Evolutionary conservation across 2,888 invertebrate genomes (phyloP).

Genomic region (Aspidapion aeneum): DNA sequence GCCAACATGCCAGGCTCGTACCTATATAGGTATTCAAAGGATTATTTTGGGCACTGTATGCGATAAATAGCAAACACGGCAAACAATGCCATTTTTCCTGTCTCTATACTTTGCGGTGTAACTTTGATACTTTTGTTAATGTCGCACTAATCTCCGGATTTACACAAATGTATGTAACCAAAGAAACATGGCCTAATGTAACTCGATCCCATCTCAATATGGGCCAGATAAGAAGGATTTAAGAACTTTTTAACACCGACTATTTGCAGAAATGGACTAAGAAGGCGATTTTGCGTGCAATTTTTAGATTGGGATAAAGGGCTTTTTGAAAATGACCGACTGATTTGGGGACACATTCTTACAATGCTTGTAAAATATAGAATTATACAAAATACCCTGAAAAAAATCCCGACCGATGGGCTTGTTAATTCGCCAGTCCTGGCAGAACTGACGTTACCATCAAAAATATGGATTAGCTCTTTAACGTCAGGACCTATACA

Average conservation of each 20-base stretch:
- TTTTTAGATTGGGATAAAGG: no score
- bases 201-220: neutral
- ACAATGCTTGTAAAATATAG: no score
- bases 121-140: neutral
- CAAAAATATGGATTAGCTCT: no score
- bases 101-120: neutral
- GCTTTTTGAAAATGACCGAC: no score
- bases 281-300: neutral
- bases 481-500: no score
- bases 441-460: no score
- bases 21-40: constrained; percentile 35
- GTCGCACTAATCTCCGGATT: neutral
- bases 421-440: no score
- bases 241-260: neutral
- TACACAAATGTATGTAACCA: neutral
- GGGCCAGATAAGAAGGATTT: neutral
- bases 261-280: neutral
- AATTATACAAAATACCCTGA: no score
- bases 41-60: constrained; percentile 28
- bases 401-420: no score
- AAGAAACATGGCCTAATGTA: neutral
- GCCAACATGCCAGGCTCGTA: neutral
- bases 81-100: neutral
- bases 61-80: neutral
- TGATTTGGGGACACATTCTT: no score